These are phyloP conservation scores for Pygoscelis antarcticus DNA, from an alignment of 2,113 vertebrate species.

Conservation along the genomic window DNA sequence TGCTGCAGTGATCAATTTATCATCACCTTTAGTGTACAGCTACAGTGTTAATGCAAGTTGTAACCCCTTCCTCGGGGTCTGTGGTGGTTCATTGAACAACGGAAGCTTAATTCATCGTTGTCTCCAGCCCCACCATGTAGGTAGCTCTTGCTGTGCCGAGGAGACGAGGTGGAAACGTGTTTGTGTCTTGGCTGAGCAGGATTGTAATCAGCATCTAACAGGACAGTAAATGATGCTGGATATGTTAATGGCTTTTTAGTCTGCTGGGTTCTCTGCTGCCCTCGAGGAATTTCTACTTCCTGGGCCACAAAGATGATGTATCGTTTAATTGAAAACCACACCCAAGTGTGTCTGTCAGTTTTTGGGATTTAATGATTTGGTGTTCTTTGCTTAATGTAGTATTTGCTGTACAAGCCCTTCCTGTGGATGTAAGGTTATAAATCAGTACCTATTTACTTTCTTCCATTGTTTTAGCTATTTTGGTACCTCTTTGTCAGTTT, in stretches of 20 bases:
- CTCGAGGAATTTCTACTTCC: neutral
- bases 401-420: neutral
- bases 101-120: neutral
- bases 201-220: neutral
- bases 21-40: neutral
- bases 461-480: neutral
- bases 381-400: neutral
- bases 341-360: neutral
- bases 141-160: neutral
- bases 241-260: neutral
- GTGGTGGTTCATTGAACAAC: fast-evolving
- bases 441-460: neutral
- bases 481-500: neutral
- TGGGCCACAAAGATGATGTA: neutral
- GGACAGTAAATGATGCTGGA: neutral
- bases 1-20: neutral
- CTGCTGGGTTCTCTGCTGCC: neutral
- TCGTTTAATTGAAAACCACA: neutral
- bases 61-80: neutral
- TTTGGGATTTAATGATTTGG: neutral
- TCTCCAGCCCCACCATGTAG: neutral
- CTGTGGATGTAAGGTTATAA: neutral
- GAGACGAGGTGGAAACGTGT: neutral
- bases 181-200: neutral
- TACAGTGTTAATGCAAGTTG: neutral